phyloP scores from a whole-genome alignment of 2,113 vertebrate genomes.

The Cromileptes altivelis region DNA sequence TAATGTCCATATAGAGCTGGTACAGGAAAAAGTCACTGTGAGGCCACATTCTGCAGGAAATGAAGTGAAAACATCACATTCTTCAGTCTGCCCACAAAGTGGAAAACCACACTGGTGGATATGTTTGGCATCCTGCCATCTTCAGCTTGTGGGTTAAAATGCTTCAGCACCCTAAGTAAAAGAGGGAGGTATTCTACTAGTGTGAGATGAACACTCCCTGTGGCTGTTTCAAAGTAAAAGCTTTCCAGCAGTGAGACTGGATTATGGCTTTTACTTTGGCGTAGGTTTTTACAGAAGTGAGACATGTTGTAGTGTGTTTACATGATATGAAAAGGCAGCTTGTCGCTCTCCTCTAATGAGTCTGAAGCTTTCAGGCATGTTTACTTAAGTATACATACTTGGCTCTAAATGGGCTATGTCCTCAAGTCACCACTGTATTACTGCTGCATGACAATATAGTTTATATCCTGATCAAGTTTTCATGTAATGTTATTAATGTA shows the following conservation, averaged over 20 bases:
- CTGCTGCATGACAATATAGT: no score
- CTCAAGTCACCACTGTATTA: background rate
- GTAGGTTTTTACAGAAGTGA: background rate
- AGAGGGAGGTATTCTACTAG: background rate
- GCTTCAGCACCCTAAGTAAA: background rate
- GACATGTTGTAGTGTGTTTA: background rate
- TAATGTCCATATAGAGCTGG: background rate
- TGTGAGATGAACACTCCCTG: background rate
- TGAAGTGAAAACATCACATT: background rate
- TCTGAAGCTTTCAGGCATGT: no score
- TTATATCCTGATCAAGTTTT: no score
- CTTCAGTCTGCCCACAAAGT: background rate
- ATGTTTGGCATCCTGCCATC: no score
- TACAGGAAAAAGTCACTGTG: background rate
- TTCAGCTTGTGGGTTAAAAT: background rate
- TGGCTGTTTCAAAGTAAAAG: background rate
- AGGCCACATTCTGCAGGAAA: slow-evolving; percentile 2
- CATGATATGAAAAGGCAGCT: background rate
- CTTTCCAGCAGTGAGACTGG: background rate
- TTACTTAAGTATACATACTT: background rate
- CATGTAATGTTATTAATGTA: no score
- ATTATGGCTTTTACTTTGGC: background rate
- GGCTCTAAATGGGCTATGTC: background rate
- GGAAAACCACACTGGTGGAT: background rate
- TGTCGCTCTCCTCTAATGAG: background rate